Conservation (phyloP, 2,888 invertebrate genomes). For the Himalopsyche tibetana region DNA sequence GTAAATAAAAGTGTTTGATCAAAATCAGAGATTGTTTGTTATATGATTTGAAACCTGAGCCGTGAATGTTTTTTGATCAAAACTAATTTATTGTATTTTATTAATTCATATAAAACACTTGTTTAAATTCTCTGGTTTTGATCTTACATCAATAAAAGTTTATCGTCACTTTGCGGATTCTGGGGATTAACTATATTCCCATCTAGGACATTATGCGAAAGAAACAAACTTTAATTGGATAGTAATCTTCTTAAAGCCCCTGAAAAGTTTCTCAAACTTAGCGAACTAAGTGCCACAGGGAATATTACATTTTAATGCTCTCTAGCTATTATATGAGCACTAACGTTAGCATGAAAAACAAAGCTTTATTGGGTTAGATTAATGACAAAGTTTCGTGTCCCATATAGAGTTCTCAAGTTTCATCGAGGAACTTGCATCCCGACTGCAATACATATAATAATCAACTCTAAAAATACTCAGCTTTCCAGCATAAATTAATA, state of each 20-base stretch:
- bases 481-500: too few species aligned
- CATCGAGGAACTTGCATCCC: neutral
- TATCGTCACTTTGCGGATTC: neutral
- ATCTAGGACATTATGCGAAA: slow-evolving; percentile 6
- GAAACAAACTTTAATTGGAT: slow-evolving; percentile 30
- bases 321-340: neutral
- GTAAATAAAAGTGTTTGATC: too few species aligned
- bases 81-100: too few species aligned
- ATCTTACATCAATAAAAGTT: neutral
- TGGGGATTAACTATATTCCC: neutral
- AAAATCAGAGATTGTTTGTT: too few species aligned
- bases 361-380: slow-evolving; percentile 23
- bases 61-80: too few species aligned
- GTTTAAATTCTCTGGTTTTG: neutral
- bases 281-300: slow-evolving; percentile 4
- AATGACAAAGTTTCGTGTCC: slow-evolving; percentile 21
- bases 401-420: neutral
- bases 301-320: slow-evolving; percentile 22
- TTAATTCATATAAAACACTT: too few species aligned
- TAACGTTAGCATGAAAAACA: slow-evolving; percentile 23
- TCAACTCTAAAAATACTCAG: too few species aligned
- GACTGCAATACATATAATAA: neutral
- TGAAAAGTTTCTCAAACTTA: slow-evolving; percentile 26
- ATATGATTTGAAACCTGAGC: too few species aligned
- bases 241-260: slow-evolving; percentile 25